Evolutionary conservation across 2,113 vertebrate species (phyloP).

Genomic region (Dipodomys ordii): DNA sequence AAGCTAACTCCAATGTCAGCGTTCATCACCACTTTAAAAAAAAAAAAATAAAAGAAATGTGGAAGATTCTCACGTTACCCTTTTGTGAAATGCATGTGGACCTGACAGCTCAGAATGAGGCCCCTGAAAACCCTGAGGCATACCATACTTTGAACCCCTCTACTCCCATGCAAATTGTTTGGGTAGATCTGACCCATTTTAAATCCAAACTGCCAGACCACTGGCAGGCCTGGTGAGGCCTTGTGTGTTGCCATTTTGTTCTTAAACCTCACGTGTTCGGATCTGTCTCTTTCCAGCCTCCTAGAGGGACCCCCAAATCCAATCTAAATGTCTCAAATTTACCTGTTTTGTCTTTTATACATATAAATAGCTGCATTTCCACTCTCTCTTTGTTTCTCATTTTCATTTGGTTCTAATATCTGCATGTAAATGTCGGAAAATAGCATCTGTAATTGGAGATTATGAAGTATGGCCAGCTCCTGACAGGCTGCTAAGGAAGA

Average conservation of each 20-base stretch:
- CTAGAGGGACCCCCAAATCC: conserved; percentile 84
- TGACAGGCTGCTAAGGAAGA: conserved; percentile 99
- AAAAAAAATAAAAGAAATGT: neutral
- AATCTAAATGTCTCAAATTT: conserved; percentile 87
- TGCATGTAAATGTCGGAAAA: conserved; percentile 94
- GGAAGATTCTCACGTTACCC: conserved; percentile 21
- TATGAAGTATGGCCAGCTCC: conserved; percentile 99
- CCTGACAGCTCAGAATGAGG: conserved; percentile 51
- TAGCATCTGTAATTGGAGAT: conserved; percentile 99
- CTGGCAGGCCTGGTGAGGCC: conserved; percentile 63
- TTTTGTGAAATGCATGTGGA: conserved; percentile 64
- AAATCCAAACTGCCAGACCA: conserved; percentile 78
- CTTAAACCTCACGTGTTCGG: conserved; percentile 59
- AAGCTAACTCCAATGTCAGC: conserved; percentile 19
- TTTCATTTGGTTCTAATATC: conserved; percentile 95
- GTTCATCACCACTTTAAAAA: neutral
- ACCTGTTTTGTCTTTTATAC: conserved; percentile 89
- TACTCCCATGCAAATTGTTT: conserved; percentile 34
- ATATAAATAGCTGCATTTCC: conserved; percentile 92
- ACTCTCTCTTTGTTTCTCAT: conserved; percentile 92
- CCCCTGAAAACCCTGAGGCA: conserved; percentile 47
- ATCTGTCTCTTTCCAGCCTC: conserved; percentile 76
- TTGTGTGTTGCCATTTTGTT: conserved; percentile 49
- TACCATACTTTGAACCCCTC: neutral
- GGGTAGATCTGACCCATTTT: conserved; percentile 80